Base-by-base conservation (phyloP, 2,113 vertebrate species). In the Sebastes fasciatus region DNA sequence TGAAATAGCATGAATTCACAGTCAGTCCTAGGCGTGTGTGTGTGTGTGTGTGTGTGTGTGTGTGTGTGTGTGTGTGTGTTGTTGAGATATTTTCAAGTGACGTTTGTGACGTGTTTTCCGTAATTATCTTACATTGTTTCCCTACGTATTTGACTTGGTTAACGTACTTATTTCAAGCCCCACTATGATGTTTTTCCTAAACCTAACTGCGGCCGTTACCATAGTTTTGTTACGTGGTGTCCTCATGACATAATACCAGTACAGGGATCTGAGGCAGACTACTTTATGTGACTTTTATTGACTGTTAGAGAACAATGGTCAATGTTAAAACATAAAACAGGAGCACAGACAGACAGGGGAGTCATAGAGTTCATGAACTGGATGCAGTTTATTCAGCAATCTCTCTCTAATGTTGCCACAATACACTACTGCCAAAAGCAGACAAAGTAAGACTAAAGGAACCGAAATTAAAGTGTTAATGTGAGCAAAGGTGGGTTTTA, bases 1-100 rank as follows among this genome's bases (percentile, higher is more conserved):
- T 67, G 64, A 84, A 61, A 73, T 16, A 23, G 1, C 66, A 72
- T 81, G 79, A 80, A 66, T 34, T 42, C 34, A 42, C 16, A 43
- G 40, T 19, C 13, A 66, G 17, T 14, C 43, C 23, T 6, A 4
- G 19, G 43, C 4, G 10, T 21, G 55, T 5, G n/a, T 58, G 49
- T 51, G 49, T 51, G 49, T 51, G 11, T 51, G 49, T 51, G 60
- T 34, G 21, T 21, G 26, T 26, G 26, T 26, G 26, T 2, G 43
- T 14, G 10, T 21, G 55, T 51, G 60, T 34, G 21, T 21, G 26
- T 26, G 26, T 26, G 26, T 26, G 43, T 34, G 34, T 34, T 34
- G 34, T 34, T 34, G 34, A 34, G 34, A 34, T 34, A 34, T 34
- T 34, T 34, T 34, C 34, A 34, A 34, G 34, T 34, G 34, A 34